A percentile compares a stretch with the other conserved stretches of the same genome.
phyloP scores from a whole-genome alignment of 2,797 vertebrate species.

The Lerista edwardsae region DNA sequence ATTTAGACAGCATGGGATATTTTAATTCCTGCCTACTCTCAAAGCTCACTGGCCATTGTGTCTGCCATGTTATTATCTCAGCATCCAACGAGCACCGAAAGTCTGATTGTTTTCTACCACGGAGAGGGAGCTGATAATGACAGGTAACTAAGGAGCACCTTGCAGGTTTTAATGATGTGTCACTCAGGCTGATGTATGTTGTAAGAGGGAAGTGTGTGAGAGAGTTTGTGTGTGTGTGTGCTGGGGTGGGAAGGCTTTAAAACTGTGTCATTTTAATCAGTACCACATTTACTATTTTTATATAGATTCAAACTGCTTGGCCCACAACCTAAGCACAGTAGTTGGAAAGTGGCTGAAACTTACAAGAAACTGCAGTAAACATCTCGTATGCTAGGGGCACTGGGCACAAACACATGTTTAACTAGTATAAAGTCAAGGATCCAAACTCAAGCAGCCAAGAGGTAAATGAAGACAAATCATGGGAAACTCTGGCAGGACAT shows the following conservation, averaged over 20 bases:
- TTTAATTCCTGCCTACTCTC: slow-evolving; percentile 67
- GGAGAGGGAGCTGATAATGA: slow-evolving; percentile 45
- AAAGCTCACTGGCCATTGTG: slow-evolving; percentile 58
- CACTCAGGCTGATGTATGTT: slow-evolving; percentile 23
- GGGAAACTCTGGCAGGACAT: neutral
- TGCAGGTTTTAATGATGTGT: slow-evolving; percentile 41
- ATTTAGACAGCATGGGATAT: slow-evolving; percentile 74
- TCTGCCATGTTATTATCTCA: slow-evolving; percentile 62
- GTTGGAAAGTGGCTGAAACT: neutral
- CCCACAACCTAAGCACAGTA: neutral
- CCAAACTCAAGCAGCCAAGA: neutral
- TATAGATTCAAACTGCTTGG: neutral
- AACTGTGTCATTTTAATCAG: neutral
- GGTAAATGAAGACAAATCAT: neutral
- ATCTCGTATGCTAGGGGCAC: neutral
- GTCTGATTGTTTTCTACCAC: slow-evolving; percentile 50
- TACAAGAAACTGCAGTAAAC: neutral
- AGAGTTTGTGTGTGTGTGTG: neutral
- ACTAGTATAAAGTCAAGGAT: too few relatives aligned
- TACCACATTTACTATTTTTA: neutral
- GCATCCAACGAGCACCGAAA: slow-evolving; percentile 34
- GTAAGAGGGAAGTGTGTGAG: neutral
- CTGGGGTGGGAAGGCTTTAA: neutral
- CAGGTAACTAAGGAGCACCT: slow-evolving; percentile 7
- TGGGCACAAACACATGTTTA: neutral